phyloP scores from a whole-genome alignment of 2,888 invertebrate genomes.

The Trachelus stipa region DNA sequence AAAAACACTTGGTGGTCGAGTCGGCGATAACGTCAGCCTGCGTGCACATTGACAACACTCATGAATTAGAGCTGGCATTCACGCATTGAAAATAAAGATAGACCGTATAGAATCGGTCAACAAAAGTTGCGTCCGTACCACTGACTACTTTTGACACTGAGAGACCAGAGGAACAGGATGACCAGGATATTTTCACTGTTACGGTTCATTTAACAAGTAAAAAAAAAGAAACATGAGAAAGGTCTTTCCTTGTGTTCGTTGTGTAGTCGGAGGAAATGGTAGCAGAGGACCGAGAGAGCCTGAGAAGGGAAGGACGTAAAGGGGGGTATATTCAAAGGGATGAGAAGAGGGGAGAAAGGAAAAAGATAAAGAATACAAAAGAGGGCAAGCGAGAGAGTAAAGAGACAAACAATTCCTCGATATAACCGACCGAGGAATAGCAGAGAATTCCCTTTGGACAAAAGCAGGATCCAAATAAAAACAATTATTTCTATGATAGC shows the following conservation, averaged over 20 bases:
- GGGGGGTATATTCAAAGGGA: not conserved
- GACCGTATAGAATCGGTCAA: too few species aligned
- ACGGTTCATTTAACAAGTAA: constrained; percentile 24
- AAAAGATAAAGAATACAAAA: not conserved
- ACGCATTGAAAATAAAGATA: constrained; percentile 27
- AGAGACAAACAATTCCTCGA: too few species aligned
- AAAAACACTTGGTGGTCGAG: constrained; percentile 26
- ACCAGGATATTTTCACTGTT: constrained; percentile 17
- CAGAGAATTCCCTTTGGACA: too few species aligned
- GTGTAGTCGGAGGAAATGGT: constrained; percentile 27
- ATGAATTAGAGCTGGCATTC: constrained; percentile 33
- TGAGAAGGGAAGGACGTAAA: too few species aligned
- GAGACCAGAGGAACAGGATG: constrained; percentile 3
- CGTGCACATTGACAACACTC: constrained; percentile 48
- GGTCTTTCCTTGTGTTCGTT: constrained; percentile 27
- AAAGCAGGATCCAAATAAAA: too few species aligned
- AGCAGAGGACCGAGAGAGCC: constrained; percentile 16
- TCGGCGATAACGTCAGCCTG: constrained; percentile 33
- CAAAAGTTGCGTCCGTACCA: not conserved
- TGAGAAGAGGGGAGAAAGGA: not conserved
- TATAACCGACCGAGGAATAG: too few species aligned
- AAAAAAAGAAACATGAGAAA: constrained; percentile 36
- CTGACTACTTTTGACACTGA: constrained; percentile 18
- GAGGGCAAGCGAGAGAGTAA: too few species aligned
- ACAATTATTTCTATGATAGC: too few species aligned